phyloP scores from a whole-genome alignment of 2,113 vertebrate species.

The Bathybates hornii region DNA sequence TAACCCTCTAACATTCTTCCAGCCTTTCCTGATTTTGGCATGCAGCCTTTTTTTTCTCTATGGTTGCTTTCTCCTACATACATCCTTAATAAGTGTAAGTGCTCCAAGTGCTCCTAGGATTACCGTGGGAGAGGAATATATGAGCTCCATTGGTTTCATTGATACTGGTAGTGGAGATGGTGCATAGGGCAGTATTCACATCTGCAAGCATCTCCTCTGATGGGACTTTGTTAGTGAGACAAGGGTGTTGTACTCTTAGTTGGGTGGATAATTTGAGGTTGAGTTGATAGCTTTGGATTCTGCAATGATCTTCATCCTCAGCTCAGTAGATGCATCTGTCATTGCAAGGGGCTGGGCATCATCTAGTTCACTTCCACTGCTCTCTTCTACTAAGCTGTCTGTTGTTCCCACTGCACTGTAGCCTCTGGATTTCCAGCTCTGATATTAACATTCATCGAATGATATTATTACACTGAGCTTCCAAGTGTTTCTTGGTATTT shows the following conservation, averaged over 20 bases:
- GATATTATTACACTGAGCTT: background rate
- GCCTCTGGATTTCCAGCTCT: background rate
- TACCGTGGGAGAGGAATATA: background rate
- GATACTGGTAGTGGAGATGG: background rate
- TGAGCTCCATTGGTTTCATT: background rate
- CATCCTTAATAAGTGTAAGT: background rate
- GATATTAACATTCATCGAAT: background rate
- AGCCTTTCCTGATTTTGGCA: background rate
- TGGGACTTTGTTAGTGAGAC: background rate
- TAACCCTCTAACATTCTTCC: background rate
- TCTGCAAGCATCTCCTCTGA: background rate
- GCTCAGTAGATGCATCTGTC: background rate
- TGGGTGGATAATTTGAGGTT: background rate
- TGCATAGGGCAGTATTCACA: background rate
- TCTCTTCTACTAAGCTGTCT: background rate
- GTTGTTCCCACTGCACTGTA: background rate
- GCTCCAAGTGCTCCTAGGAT: background rate
- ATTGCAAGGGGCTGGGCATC: background rate
- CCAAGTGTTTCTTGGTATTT: background rate
- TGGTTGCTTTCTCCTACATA: background rate
- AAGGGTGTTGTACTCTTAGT: background rate
- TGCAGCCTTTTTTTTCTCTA: background rate
- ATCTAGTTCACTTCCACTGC: background rate
- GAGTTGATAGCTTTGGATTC: background rate
- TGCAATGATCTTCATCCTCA: background rate